phyloP scores from a whole-genome alignment of 2,888 invertebrate species.

The Lottia scabra region DNA sequence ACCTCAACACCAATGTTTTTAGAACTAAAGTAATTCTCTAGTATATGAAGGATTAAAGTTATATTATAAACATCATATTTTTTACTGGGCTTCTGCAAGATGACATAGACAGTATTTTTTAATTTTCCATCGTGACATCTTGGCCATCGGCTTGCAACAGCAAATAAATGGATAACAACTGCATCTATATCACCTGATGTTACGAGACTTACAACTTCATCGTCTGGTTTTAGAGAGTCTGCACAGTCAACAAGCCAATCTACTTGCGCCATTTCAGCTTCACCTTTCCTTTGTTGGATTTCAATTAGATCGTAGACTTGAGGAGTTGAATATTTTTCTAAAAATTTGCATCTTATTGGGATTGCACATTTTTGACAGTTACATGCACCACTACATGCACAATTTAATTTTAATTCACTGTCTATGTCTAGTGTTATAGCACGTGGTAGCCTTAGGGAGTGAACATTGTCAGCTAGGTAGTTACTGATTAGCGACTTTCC shows the following conservation, averaged over 20 bases:
- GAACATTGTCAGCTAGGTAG: background rate
- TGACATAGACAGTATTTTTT: background rate
- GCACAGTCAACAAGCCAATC: conserved; percentile 2
- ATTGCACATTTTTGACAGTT: too few relatives aligned
- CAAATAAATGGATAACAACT: background rate
- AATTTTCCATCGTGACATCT: background rate
- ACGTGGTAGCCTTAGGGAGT: background rate
- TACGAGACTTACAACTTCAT: background rate
- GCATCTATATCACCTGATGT: conserved; percentile 10
- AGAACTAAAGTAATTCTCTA: background rate
- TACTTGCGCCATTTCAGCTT: conserved; percentile 7
- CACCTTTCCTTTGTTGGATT: conserved; percentile 5
- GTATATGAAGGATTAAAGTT: background rate
- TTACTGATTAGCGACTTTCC: background rate
- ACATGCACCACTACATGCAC: background rate
- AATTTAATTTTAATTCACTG: background rate
- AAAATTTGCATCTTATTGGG: background rate
- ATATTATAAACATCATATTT: background rate
- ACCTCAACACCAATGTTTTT: background rate
- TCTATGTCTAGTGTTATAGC: conserved; percentile 7
- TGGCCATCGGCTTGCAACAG: background rate
- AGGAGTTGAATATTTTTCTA: too few relatives aligned
- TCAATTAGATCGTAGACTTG: background rate
- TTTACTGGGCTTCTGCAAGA: background rate
- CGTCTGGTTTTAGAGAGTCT: background rate